Conservation (phyloP, 2,797 vertebrate species). For the Macrochelys suwanniensis region DNA sequence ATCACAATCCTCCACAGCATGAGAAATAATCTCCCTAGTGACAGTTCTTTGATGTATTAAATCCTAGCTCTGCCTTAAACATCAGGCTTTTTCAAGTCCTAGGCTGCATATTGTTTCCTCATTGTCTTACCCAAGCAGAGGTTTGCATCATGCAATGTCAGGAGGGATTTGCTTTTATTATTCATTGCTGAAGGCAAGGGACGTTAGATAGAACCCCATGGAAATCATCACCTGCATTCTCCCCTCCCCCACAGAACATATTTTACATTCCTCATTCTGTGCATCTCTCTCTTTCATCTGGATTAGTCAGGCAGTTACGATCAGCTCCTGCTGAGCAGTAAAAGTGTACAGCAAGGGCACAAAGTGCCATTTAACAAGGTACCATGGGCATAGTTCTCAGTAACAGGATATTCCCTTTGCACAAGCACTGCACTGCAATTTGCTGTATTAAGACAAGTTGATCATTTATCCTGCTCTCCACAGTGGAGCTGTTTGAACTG, state of each 20-base stretch:
- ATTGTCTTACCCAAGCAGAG: background rate
- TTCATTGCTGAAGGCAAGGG: background rate
- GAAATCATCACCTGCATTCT: background rate
- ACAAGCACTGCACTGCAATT: background rate
- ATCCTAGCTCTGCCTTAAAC: background rate
- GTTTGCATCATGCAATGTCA: background rate
- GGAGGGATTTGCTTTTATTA: background rate
- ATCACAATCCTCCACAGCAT: background rate
- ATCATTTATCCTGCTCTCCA: too few species aligned
- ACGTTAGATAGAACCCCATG: background rate
- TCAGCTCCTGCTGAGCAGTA: background rate
- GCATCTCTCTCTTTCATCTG: slow-evolving; percentile 7
- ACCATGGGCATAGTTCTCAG: background rate
- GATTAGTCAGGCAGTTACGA: background rate
- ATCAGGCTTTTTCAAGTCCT: background rate
- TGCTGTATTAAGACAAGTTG: background rate
- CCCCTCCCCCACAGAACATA: background rate
- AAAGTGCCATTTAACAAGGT: background rate
- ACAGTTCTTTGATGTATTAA: background rate
- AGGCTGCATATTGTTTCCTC: background rate
- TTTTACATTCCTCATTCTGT: background rate
- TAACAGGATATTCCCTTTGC: background rate
- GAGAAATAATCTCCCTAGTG: background rate
- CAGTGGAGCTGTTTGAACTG: background rate
- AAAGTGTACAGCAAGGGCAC: background rate